Conservation (phyloP, 2,888 invertebrate genomes). For the Brassicogethes aeneus region DNA sequence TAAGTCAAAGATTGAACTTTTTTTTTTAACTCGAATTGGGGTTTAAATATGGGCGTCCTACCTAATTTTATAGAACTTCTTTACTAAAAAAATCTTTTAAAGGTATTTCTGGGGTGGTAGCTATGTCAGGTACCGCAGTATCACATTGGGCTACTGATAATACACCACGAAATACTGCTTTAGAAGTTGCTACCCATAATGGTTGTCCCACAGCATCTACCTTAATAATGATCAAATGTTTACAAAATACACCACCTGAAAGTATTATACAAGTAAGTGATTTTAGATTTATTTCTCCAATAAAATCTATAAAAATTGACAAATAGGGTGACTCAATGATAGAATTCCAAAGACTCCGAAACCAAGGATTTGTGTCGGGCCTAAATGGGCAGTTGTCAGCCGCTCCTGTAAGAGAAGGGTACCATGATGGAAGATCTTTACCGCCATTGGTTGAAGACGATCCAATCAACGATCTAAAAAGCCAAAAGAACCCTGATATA, state of each 20-base stretch:
- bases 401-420: conserved; percentile 60
- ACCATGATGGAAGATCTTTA: conserved; percentile 55
- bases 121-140: conserved; percentile 66
- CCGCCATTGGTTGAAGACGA: conserved; percentile 56
- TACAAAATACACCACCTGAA: conserved; percentile 45
- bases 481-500: conserved; percentile 44
- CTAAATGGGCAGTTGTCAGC: conserved; percentile 53
- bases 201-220: conserved; percentile 52
- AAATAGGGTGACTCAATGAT: conserved; percentile 51
- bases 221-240: conserved; percentile 56
- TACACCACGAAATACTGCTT: conserved; percentile 52
- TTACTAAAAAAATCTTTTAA: conserved; percentile 12
- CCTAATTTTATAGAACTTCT: too few relatives aligned
- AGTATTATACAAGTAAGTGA: conserved; percentile 41
- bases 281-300: too few relatives aligned
- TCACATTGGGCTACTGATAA: conserved; percentile 62
- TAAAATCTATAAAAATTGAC: too few relatives aligned
- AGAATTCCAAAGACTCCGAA: conserved; percentile 47
- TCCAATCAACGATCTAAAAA: conserved; percentile 52
- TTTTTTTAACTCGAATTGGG: not conserved
- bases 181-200: conserved; percentile 52
- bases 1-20: conserved; percentile 22
- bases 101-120: conserved; percentile 53
- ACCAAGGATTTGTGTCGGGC: conserved; percentile 53
- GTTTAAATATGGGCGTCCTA: not conserved